Evolutionary conservation across 2,113 vertebrate species (phyloP).

Genomic region (Mus spicilegus): DNA sequence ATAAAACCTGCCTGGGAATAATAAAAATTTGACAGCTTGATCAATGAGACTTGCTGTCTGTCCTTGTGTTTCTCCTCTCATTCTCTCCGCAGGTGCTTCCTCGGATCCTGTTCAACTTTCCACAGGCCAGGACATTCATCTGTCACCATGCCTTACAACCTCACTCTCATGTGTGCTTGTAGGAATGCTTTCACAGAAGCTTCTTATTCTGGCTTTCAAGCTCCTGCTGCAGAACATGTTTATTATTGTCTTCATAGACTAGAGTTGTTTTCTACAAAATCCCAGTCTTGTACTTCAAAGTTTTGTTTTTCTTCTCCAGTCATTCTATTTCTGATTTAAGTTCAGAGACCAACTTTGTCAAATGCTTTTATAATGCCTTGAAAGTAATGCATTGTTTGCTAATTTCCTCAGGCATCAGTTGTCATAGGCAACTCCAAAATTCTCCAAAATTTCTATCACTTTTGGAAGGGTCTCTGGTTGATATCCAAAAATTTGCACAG

Average conservation of each 20-base stretch:
- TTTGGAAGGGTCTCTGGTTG: slow-evolving; percentile 92
- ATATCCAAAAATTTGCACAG: slow-evolving; percentile 90
- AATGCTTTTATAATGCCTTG: slow-evolving; percentile 90
- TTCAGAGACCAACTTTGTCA: slow-evolving; percentile 89
- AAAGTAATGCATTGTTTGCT: slow-evolving; percentile 86
- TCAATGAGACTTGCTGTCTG: too few species aligned
- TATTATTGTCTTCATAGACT: slow-evolving; percentile 96
- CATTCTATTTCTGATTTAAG: slow-evolving; percentile 92
- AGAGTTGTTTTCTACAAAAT: slow-evolving; percentile 95
- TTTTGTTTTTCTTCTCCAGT: slow-evolving; percentile 94
- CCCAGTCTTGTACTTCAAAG: slow-evolving; percentile 95
- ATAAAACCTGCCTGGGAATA: too few species aligned
- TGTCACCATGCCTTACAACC: slow-evolving; percentile 92
- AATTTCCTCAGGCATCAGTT: slow-evolving; percentile 89
- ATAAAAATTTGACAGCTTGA: too few species aligned
- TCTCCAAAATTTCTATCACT: slow-evolving; percentile 92
- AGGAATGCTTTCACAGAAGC: slow-evolving; percentile 91
- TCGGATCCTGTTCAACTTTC: too few species aligned
- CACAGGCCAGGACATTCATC: slow-evolving; percentile 83
- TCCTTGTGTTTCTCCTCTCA: too few species aligned
- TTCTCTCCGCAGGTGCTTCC: too few species aligned
- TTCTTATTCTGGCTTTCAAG: slow-evolving; percentile 92
- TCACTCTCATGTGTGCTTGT: slow-evolving; percentile 91
- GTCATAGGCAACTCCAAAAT: slow-evolving; percentile 89
- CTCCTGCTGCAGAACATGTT: slow-evolving; percentile 92